Base-by-base conservation (phyloP, 2,888 invertebrate genomes). In the Cheilosia variabilis region DNA sequence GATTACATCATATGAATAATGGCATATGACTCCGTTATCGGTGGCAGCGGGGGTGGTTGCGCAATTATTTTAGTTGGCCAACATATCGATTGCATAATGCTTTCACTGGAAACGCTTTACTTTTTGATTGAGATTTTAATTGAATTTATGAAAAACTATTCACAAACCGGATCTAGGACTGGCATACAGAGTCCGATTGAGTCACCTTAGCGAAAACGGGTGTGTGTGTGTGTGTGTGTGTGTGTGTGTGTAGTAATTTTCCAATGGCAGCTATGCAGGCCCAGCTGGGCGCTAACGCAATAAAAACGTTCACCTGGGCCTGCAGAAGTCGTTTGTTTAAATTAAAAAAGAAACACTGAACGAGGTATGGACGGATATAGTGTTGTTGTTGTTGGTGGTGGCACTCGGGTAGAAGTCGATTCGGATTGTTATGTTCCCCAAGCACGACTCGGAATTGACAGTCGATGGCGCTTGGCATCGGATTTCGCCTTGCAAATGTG, bases 121-220 rank as follows among this genome's bases (percentile, higher is more conserved):
- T 62, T 55, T 63, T 72, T 76, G 75, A 72, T 86, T 81, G 76
- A 81, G 76, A 57, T 68, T 86, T 86, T 86, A 86, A 86, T 86
- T 86, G 76, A 86, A 72, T 72, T 72, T 71, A 71, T 62, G 65
- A 45, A 24, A 72, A 80, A 68, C 45, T 66, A 66, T 71, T 71
- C 53, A 52, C 53, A 65, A 86, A 81, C 72, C 68, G 76, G 81
- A 62, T 58, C 62, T 34, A 66, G 75, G 69, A 69, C 69, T 72
- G 66, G 53, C 41, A 52, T 47, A 55, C 52, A 45, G 62, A 68
- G n/a, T 75, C 47, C 68, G 75, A 79, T 84, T 69, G 75, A 79
- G 75, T 84, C 79, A 84, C 75, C 66, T 79, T 76, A 57, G 22
- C 58, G 15, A 73, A 62, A 66, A 55, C 17, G 75, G 68, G 55